Percentiles rank a stretch among this genome's conserved stretches.
phyloP scores from a whole-genome alignment of 64 coral and sea anemone genomes.

The Stichodactyla helianthus region DNA sequence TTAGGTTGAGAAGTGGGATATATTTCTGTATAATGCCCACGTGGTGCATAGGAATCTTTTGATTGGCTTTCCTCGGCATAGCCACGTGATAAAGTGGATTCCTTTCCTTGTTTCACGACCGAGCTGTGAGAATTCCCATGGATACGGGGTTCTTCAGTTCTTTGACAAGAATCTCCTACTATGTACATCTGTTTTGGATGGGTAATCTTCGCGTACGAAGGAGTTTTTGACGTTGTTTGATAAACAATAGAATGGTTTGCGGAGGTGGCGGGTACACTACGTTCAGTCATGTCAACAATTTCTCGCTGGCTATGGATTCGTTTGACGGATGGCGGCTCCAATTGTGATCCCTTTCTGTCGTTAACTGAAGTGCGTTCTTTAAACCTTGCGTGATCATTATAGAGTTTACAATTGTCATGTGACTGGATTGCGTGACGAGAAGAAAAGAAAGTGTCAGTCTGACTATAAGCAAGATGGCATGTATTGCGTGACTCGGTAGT shows the following conservation, averaged over 20 bases:
- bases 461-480: neutral
- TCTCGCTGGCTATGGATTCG: neutral
- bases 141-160: constrained; percentile 7
- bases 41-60: neutral
- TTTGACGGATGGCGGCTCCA: neutral
- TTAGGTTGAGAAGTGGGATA: neutral
- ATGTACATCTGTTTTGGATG: neutral
- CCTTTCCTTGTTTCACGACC: neutral
- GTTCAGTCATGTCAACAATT: constrained; percentile 7
- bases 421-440: neutral
- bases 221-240: neutral
- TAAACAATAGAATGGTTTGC: neutral
- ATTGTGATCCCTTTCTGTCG: neutral
- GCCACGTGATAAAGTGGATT: neutral
- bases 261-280: neutral
- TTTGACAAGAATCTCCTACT: constrained; percentile 12
- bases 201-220: neutral
- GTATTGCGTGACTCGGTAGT: neutral
- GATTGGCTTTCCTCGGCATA: neutral
- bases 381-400: neutral
- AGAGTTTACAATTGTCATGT: neutral
- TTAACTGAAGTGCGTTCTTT: neutral
- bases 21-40: neutral
- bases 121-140: neutral
- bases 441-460: neutral